Conservation (phyloP, 2,797 vertebrate genomes). For the Falco cherrug region DNA sequence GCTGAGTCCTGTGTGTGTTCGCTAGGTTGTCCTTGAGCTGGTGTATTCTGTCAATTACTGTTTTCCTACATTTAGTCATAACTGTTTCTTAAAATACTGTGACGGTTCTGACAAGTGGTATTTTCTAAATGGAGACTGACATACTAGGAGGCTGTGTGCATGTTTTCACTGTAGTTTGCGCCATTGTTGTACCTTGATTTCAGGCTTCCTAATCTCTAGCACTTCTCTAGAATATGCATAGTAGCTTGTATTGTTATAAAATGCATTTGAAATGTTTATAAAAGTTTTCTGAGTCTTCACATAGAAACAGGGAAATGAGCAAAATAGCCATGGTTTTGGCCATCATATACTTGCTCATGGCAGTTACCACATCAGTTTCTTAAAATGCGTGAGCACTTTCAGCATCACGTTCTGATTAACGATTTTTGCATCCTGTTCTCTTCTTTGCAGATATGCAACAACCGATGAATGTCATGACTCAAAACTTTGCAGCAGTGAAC, state of each 20-base stretch:
- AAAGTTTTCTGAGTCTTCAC: background rate
- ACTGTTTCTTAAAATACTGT: background rate
- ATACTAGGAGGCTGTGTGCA: background rate
- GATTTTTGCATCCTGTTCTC: background rate
- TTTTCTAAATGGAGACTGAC: background rate
- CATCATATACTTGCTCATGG: rapidly evolving
- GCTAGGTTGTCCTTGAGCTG: background rate
- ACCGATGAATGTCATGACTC: conserved; percentile 86
- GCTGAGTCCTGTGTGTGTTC: background rate
- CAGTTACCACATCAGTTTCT: background rate
- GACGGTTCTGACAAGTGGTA: background rate
- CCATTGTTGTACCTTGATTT: background rate
- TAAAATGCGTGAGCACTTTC: background rate
- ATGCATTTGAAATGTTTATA: background rate
- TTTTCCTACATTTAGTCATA: background rate
- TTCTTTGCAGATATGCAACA: conserved; percentile 81
- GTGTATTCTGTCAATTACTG: background rate
- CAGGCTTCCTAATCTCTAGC: background rate
- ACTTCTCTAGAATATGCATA: background rate
- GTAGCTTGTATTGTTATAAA: background rate
- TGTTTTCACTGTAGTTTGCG: background rate
- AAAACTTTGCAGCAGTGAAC: conserved; percentile 90
- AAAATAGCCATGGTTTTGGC: background rate
- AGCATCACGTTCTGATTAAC: background rate
- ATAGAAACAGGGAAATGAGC: rapidly evolving